phyloP scores from a whole-genome alignment of 1,140 invertebrate species.

The Drosophila guanche region DNA sequence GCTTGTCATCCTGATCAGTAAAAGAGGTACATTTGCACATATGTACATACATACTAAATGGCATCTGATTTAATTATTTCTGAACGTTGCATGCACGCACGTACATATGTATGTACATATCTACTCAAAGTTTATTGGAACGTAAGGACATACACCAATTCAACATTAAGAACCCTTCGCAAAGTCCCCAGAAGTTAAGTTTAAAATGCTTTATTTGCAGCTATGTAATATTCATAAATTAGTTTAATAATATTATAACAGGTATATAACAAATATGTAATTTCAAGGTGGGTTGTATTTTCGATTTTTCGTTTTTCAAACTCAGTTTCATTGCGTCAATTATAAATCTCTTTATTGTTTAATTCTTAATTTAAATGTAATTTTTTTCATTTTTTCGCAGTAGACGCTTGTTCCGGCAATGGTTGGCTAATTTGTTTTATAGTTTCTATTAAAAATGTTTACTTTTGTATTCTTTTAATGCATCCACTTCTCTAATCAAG shows the following conservation, averaged over 20 bases:
- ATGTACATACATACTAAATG: too few species aligned
- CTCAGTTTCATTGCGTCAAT: conserved; percentile 74
- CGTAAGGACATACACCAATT: too few species aligned
- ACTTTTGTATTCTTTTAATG: conserved; percentile 40
- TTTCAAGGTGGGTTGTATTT: conserved; percentile 82
- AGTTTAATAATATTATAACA: conserved; percentile 75
- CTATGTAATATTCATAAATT: conserved; percentile 75
- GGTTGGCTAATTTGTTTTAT: conserved; percentile 72
- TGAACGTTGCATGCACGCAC: too few species aligned
- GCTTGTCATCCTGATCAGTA: too few species aligned
- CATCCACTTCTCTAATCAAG: conserved; percentile 50
- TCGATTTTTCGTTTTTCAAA: conserved; percentile 80
- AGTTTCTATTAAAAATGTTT: conserved; percentile 52
- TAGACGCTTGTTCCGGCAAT: conserved; percentile 69
- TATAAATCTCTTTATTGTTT: conserved; percentile 54
- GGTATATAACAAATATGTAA: conserved; percentile 83
- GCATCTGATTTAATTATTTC: too few species aligned
- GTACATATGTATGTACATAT: too few species aligned
- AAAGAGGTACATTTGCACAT: too few species aligned
- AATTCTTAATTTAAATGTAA: conserved; percentile 29
- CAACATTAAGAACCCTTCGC: too few species aligned
- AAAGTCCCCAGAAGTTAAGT: conserved; percentile 1
- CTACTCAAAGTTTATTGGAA: too few species aligned
- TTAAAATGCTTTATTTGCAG: conserved; percentile 76
- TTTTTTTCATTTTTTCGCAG: conserved; percentile 43